Conservation (phyloP, 2,888 invertebrate genomes). For the Aphodius granarius region DNA sequence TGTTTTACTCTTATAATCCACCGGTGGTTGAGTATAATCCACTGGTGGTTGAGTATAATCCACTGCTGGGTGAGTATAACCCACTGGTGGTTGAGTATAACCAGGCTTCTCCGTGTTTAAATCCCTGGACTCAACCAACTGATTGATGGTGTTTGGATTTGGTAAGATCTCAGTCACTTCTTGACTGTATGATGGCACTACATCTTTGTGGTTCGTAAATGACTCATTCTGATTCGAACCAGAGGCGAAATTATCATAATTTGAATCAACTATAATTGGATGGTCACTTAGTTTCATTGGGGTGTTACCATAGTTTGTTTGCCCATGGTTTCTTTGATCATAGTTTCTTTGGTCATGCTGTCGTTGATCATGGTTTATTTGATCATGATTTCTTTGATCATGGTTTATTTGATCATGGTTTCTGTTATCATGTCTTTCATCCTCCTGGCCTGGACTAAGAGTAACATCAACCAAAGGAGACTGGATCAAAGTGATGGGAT, state of each 20-base stretch:
- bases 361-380: too few relatives aligned
- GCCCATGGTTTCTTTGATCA: neutral
- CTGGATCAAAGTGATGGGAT: slow-evolving; percentile 71
- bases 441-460: slow-evolving; percentile 38
- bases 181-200: slow-evolving; percentile 30
- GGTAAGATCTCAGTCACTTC: slow-evolving; percentile 28
- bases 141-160: slow-evolving; percentile 17
- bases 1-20: too few relatives aligned
- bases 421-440: slow-evolving; percentile 18
- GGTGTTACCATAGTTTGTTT: neutral
- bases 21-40: slow-evolving; percentile 16
- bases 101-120: slow-evolving; percentile 29
- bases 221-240: slow-evolving; percentile 47
- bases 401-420: too few relatives aligned
- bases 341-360: neutral
- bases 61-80: slow-evolving; percentile 22
- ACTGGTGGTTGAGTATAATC: slow-evolving; percentile 43
- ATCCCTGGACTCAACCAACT: slow-evolving; percentile 21
- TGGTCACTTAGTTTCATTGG: slow-evolving; percentile 45
- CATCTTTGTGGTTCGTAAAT: slow-evolving; percentile 35
- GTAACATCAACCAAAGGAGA: slow-evolving; percentile 69
- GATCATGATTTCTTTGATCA: neutral
- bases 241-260: slow-evolving; percentile 58
- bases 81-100: slow-evolving; percentile 41
- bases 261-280: slow-evolving; percentile 50